A percentile compares a stretch with the other conserved stretches of the same genome.
Conservation (phyloP, 2,113 vertebrate genomes). For the Ctenodactylus gundi region DNA sequence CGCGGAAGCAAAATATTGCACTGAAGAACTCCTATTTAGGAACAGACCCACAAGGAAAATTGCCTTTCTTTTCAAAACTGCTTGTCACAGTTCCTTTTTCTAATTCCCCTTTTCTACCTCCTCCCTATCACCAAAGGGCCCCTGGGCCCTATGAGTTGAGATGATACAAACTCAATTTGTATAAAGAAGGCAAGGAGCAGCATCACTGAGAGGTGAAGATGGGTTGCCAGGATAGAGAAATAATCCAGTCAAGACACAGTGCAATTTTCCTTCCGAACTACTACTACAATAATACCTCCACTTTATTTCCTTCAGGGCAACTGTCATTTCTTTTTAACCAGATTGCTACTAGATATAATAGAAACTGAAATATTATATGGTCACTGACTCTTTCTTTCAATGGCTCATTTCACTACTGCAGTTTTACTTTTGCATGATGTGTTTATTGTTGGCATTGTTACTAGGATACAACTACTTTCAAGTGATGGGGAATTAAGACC, state of each 20-base stretch:
- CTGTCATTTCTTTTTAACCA: constrained; percentile 79
- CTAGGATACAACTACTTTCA: constrained; percentile 70
- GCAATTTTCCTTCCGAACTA: constrained; percentile 79
- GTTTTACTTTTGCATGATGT: constrained; percentile 73
- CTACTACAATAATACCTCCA: constrained; percentile 73
- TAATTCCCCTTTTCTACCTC: constrained; percentile 62
- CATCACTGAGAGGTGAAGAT: constrained; percentile 66
- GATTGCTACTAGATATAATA: constrained; percentile 78
- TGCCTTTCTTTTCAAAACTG: constrained; percentile 78
- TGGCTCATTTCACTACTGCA: constrained; percentile 74
- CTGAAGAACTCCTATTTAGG: constrained; percentile 81
- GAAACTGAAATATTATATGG: constrained; percentile 69
- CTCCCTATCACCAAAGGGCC: constrained; percentile 59
- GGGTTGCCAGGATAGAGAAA: constrained; percentile 79
- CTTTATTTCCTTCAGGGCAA: constrained; percentile 81
- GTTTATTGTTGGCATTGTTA: constrained; percentile 76
- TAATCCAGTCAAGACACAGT: constrained; percentile 81
- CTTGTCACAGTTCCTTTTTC: constrained; percentile 76
- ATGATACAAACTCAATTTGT: constrained; percentile 67
- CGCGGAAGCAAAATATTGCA: constrained; percentile 79
- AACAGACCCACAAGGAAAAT: constrained; percentile 83
- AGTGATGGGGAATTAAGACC: constrained; percentile 60
- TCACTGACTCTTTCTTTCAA: constrained; percentile 68
- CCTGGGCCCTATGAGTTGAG: constrained; percentile 70
- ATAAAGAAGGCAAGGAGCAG: constrained; percentile 65